Percentiles rank a stretch among this genome's conserved stretches.
Evolutionary conservation across 2,113 vertebrate genomes (phyloP).

Genomic region (Prunella fulvescens): DNA sequence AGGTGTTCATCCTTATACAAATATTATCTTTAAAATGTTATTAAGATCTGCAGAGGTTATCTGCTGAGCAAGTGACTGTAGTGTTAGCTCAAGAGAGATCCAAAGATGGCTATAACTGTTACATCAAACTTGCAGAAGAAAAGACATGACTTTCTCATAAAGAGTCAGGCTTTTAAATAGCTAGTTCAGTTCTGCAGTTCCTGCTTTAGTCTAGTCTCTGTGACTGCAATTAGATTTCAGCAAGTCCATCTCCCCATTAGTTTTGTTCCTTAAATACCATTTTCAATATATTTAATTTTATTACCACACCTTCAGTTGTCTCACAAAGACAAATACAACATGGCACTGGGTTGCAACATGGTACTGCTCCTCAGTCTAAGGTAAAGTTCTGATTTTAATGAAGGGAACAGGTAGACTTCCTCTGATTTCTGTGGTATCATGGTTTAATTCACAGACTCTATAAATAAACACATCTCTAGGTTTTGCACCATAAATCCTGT

Average conservation of each 20-base stretch:
- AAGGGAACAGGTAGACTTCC: neutral
- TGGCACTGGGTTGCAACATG: neutral
- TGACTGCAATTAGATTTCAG: neutral
- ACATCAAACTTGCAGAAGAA: neutral
- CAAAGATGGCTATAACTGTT: neutral
- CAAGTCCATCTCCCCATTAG: neutral
- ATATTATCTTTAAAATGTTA: neutral
- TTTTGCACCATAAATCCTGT: neutral
- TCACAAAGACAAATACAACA: neutral
- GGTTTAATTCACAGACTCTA: neutral
- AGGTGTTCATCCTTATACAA: neutral
- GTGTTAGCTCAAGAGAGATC: neutral
- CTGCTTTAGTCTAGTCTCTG: neutral
- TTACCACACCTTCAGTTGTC: neutral
- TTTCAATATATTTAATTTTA: neutral
- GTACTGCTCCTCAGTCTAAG: neutral
- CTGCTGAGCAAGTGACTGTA: neutral
- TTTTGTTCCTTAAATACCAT: neutral
- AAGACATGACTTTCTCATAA: neutral
- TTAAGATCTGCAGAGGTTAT: neutral
- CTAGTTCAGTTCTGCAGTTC: neutral
- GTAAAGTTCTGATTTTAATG: neutral
- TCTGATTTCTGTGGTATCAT: neutral
- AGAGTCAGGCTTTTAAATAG: neutral
- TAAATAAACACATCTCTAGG: neutral